Conservation (phyloP, 1,140 invertebrate genomes). For the Metaphire vulgaris region DNA sequence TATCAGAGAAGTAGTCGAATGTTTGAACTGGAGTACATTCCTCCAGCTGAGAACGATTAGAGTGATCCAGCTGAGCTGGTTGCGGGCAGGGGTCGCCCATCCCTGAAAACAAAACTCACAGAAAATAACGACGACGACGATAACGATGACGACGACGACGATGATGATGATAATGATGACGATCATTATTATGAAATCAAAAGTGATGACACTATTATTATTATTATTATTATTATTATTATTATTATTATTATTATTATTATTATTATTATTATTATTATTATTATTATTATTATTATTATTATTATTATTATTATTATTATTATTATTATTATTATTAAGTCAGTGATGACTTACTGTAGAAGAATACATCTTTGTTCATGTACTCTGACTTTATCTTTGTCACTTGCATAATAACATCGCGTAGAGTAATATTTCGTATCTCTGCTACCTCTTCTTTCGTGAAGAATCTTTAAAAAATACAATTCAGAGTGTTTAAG, state of each 20-base stretch:
- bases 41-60: slow-evolving; percentile 34
- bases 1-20: slow-evolving; percentile 56
- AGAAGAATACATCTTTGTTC: slow-evolving; percentile 34
- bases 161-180: slow-evolving; percentile 25
- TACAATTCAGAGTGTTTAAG: not conserved
- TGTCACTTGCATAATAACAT: slow-evolving; percentile 35
- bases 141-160: slow-evolving; percentile 26
- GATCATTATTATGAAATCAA: not conserved
- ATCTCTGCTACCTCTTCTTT: slow-evolving; percentile 36
- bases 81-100: slow-evolving; percentile 26
- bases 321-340: too few relatives aligned
- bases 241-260: too few relatives aligned
- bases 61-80: slow-evolving; percentile 16
- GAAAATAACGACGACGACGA: slow-evolving; percentile 21
- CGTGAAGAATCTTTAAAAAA: slow-evolving; percentile 47
- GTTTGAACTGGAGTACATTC: slow-evolving; percentile 51
- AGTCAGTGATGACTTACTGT: slow-evolving; percentile 32
- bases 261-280: too few relatives aligned
- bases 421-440: slow-evolving; percentile 31
- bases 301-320: too few relatives aligned
- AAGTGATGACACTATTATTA: not conserved
- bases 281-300: too few relatives aligned
- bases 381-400: slow-evolving; percentile 31
- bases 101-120: slow-evolving; percentile 1
- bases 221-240: too few relatives aligned